A percentile compares a stretch with the other conserved stretches of the same genome.
Conservation (phyloP, 2,888 invertebrate genomes). For the Ectropis crepuscularia region DNA sequence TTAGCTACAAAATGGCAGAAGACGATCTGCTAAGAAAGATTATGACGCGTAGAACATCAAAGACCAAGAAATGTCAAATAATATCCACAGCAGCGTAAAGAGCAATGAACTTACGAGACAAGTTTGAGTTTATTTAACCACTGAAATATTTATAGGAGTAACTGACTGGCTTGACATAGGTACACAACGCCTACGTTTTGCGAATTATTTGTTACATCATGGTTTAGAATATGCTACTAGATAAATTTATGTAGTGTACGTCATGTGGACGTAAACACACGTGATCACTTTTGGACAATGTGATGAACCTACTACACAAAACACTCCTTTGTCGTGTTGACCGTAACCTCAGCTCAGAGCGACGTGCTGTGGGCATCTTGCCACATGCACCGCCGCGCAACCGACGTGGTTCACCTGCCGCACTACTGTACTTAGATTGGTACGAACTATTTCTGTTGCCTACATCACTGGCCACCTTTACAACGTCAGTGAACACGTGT, state of each 20-base stretch:
- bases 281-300: constrained; percentile 11
- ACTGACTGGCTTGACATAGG: constrained; percentile 12
- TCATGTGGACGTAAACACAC: constrained; percentile 13
- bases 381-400: constrained; percentile 51
- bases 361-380: constrained; percentile 54
- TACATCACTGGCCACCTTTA: constrained; percentile 70
- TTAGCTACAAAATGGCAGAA: constrained; percentile 28
- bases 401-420: constrained; percentile 68
- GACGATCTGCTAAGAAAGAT: constrained; percentile 38
- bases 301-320: constrained; percentile 16
- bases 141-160: constrained; percentile 26
- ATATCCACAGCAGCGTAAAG: constrained; percentile 38
- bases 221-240: constrained; percentile 10
- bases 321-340: constrained; percentile 46
- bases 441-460: constrained; percentile 64
- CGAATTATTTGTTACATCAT: constrained; percentile 4
- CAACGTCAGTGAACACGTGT: constrained; percentile 70
- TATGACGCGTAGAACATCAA: constrained; percentile 52
- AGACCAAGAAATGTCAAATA: constrained; percentile 52
- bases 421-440: constrained; percentile 48
- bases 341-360: constrained; percentile 54
- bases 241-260: constrained; percentile 8
- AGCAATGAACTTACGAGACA: constrained; percentile 48
- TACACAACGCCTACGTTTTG: constrained; percentile 7
- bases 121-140: constrained; percentile 15